phyloP scores from a whole-genome alignment of 2,797 vertebrate species.

The Falco cherrug region DNA sequence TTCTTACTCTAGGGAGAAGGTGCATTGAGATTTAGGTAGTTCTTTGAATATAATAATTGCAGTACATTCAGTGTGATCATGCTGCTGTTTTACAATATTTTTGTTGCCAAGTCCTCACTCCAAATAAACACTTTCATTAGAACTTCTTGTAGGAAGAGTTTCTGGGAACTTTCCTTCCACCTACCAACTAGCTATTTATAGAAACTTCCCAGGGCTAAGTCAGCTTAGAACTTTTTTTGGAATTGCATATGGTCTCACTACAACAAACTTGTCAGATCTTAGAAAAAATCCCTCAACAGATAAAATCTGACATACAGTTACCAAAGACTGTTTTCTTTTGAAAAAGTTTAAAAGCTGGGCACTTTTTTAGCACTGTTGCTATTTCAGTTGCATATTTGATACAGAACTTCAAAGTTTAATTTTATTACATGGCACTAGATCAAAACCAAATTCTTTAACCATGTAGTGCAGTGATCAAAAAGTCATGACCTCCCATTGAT shows the following conservation, averaged over 20 bases:
- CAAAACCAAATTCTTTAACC: conserved; percentile 64
- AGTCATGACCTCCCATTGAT: conserved; percentile 83
- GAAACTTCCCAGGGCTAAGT: background rate
- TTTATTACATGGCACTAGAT: conserved; percentile 69
- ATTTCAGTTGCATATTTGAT: conserved; percentile 80
- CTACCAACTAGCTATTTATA: background rate
- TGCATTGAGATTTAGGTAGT: background rate
- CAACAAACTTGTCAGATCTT: background rate
- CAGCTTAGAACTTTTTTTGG: background rate
- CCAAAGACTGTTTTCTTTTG: background rate
- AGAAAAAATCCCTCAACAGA: background rate
- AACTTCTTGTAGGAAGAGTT: background rate
- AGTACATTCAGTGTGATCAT: background rate
- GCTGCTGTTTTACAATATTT: background rate
- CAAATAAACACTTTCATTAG: background rate
- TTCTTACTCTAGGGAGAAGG: conserved; percentile 17
- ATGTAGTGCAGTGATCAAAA: conserved; percentile 70
- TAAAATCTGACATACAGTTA: background rate
- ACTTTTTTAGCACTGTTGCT: conserved; percentile 37
- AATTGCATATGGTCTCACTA: background rate
- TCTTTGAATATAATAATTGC: conserved; percentile 8
- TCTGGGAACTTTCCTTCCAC: background rate
- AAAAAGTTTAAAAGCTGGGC: background rate
- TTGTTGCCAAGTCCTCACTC: background rate
- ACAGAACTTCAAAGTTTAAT: conserved; percentile 67